Conservation (phyloP, 2,888 invertebrate genomes). For the Allolobophora icterica region DNA sequence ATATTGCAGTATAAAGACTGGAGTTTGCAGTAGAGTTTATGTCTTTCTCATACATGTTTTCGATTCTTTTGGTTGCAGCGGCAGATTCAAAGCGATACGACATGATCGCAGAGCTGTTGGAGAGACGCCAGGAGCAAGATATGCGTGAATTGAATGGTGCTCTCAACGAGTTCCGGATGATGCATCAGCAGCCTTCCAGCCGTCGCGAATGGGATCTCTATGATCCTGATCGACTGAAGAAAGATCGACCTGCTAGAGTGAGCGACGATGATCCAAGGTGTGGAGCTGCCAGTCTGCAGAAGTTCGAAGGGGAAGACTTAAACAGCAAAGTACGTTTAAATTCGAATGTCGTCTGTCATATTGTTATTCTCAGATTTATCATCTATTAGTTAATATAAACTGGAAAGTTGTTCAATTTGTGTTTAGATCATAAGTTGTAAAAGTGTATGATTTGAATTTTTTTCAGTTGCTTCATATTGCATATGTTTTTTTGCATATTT, state of each 20-base stretch:
- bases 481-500: neutral
- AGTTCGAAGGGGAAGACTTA: constrained; percentile 87
- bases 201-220: constrained; percentile 86
- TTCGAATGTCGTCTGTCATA: neutral
- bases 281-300: constrained; percentile 82
- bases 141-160: constrained; percentile 74
- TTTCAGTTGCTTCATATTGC: neutral
- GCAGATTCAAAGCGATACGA: constrained; percentile 64
- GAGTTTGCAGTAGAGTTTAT: too few relatives aligned
- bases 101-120: constrained; percentile 59
- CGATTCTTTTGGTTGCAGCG: constrained; percentile 51
- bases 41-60: neutral
- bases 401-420: neutral
- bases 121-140: constrained; percentile 68
- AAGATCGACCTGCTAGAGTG: constrained; percentile 76
- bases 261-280: constrained; percentile 75
- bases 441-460: neutral
- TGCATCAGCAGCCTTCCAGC: constrained; percentile 79
- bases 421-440: neutral
- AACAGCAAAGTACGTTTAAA: constrained; percentile 65
- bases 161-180: constrained; percentile 77
- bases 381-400: neutral
- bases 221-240: constrained; percentile 80
- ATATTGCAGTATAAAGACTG: too few relatives aligned
- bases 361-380: neutral